Percentiles rank a stretch among this genome's conserved stretches.
phyloP scores from a whole-genome alignment of 2,888 invertebrate species.

The Oscheius sp. region DNA sequence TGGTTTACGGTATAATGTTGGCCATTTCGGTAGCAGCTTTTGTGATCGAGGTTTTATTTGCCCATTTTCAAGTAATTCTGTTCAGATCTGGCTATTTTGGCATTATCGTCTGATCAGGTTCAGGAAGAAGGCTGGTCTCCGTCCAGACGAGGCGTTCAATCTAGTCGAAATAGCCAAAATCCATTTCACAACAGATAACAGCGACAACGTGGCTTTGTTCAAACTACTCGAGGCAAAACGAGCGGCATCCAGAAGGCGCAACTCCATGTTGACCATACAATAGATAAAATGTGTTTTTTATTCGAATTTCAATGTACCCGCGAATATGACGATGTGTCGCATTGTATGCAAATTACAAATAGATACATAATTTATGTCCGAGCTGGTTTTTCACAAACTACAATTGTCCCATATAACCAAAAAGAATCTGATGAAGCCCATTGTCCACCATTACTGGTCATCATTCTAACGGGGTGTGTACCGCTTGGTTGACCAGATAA shows the following conservation, averaged over 20 bases:
- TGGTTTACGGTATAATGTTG: constrained; percentile 47
- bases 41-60: constrained; percentile 39
- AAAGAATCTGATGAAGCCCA: too few relatives aligned
- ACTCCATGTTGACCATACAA: neutral
- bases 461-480: too few relatives aligned
- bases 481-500: too few relatives aligned
- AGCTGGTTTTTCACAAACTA: too few relatives aligned
- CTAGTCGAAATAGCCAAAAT: constrained; percentile 42
- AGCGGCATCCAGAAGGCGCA: neutral
- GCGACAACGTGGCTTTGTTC: constrained; percentile 36
- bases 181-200: constrained; percentile 45
- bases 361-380: too few relatives aligned
- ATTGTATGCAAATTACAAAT: too few relatives aligned
- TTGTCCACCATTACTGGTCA: too few relatives aligned
- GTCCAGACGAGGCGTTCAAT: constrained; percentile 42
- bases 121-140: constrained; percentile 40
- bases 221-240: constrained; percentile 9
- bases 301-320: neutral
- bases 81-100: constrained; percentile 50
- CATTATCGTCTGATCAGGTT: constrained; percentile 41
- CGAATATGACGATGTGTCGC: too few relatives aligned
- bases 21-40: constrained; percentile 42
- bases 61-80: neutral
- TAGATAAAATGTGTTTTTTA: neutral
- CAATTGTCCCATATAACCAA: too few relatives aligned